phyloP scores from a whole-genome alignment of 2,888 invertebrate genomes.

The Noctua pronuba region DNA sequence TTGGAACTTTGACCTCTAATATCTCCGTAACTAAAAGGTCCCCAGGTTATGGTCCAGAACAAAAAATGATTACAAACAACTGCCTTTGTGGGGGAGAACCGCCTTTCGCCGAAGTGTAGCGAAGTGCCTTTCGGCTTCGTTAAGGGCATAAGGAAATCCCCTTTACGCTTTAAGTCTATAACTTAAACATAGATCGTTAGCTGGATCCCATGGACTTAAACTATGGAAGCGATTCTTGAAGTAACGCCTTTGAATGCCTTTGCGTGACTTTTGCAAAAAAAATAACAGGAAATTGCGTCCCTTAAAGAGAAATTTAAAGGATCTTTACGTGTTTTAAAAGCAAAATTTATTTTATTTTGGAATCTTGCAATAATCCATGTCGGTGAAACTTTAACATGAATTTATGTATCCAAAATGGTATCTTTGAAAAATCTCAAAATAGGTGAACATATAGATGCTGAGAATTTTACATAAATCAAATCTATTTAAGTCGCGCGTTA shows the following conservation, averaged over 20 bases:
- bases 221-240: conserved; percentile 78
- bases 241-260: conserved; percentile 71
- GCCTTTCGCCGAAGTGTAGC: no score
- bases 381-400: not conserved
- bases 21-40: not conserved
- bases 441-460: not conserved
- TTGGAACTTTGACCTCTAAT: not conserved
- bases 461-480: not conserved
- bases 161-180: conserved; percentile 19
- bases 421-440: not conserved
- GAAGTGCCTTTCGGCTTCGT: not conserved
- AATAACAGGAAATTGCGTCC: conserved; percentile 74
- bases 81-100: no score
- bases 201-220: conserved; percentile 76
- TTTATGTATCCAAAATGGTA: not conserved
- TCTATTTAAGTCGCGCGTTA: no score
- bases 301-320: conserved; percentile 59
- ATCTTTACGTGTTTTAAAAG: conserved; percentile 66
- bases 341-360: conserved; percentile 39
- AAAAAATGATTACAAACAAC: no score
- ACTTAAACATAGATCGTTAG: conserved; percentile 64
- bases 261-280: conserved; percentile 68
- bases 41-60: no score
- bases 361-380: not conserved
- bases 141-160: not conserved